Percentiles rank a stretch among this genome's conserved stretches.
phyloP scores from a whole-genome alignment of 2,113 vertebrate genomes.

The Phalacrocorax aristotelis region DNA sequence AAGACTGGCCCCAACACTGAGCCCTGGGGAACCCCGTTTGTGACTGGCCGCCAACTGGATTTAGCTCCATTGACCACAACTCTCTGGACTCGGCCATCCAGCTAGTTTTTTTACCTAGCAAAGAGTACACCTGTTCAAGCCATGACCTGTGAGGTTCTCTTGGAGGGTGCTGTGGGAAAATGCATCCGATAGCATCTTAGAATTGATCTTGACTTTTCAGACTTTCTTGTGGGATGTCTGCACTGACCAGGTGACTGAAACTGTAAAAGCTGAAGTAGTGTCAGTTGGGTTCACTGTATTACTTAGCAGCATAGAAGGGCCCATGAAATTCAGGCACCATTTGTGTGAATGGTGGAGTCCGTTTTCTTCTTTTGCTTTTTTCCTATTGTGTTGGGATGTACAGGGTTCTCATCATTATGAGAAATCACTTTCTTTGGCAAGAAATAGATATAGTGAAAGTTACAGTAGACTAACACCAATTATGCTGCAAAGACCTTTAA shows the following conservation, averaged over 20 bases:
- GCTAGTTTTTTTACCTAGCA: no score
- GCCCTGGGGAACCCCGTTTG: no score
- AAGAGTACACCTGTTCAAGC: no score
- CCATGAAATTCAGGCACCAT: background rate
- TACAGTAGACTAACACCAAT: background rate
- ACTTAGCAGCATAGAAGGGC: background rate
- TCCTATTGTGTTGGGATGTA: background rate
- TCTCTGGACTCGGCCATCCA: no score
- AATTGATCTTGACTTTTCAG: background rate
- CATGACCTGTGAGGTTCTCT: no score
- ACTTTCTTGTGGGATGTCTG: background rate
- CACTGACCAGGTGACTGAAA: background rate
- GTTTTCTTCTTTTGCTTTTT: background rate
- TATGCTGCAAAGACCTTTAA: background rate
- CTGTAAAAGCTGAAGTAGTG: background rate
- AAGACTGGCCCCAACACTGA: no score
- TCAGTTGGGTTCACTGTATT: background rate
- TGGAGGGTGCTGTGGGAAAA: no score
- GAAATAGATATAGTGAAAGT: background rate
- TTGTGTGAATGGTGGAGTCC: background rate
- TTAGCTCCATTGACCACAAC: no score
- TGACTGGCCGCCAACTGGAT: no score
- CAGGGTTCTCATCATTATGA: background rate
- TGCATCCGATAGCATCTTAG: background rate
- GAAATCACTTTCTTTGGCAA: background rate